These are phyloP conservation scores for Argya squamiceps DNA, from an alignment of 2,797 vertebrate genomes.

Conservation along the genomic window DNA sequence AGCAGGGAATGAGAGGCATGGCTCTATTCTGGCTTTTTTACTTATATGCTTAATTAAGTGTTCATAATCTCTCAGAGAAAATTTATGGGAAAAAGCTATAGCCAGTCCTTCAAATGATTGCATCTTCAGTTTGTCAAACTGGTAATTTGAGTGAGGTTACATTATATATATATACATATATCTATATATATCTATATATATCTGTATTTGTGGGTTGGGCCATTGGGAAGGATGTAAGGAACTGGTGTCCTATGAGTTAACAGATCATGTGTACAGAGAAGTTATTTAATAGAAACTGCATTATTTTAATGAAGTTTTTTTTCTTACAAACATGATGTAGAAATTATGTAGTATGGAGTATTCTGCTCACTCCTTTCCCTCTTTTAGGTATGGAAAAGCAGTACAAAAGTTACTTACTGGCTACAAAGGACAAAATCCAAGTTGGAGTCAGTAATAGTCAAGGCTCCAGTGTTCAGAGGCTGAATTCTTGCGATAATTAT, in stretches of 20 bases:
- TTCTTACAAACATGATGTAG: not conserved
- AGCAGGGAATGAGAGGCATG: not conserved
- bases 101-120: not conserved
- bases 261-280: not conserved
- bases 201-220: not conserved
- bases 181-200: not conserved
- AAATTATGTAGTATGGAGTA: not conserved
- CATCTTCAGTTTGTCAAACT: not conserved
- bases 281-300: not conserved
- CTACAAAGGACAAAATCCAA: not conserved
- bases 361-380: not conserved
- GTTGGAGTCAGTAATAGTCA: not conserved
- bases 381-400: not conserved
- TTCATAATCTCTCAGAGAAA: not conserved
- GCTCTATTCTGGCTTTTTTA: not conserved
- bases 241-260: not conserved
- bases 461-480: not conserved
- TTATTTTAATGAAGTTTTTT: not conserved
- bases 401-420: not conserved
- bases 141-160: not conserved
- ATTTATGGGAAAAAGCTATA: not conserved
- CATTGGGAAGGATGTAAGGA: not conserved
- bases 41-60: not conserved
- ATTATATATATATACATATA: not conserved
- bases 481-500: not conserved